Conservation (phyloP, 92 coral and sea anemone genomes). For the Hydrozoanthus gracilis region DNA sequence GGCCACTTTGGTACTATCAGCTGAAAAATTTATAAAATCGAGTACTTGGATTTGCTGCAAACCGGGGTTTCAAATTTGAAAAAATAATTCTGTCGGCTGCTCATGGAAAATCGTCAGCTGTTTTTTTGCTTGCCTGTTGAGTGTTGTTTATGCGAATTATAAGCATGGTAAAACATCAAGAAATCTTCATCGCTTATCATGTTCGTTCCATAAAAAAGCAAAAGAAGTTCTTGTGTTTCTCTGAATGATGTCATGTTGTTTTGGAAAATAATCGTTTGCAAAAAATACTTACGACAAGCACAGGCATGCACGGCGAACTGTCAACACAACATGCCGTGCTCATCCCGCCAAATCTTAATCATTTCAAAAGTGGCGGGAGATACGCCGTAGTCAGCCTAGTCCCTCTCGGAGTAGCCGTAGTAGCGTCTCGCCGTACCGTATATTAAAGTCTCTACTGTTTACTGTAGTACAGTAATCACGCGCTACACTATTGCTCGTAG, state of each 20-base stretch:
- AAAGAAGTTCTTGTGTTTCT: neutral
- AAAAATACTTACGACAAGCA: neutral
- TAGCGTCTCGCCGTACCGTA: neutral
- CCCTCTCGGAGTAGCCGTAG: slow-evolving; percentile 21
- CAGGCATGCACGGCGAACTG: neutral
- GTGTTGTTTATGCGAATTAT: neutral
- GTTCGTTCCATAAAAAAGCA: neutral
- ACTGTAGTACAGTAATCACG: no score
- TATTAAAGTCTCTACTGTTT: no score
- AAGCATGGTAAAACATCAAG: no score
- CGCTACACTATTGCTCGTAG: no score
- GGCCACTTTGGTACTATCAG: slow-evolving; percentile 13
- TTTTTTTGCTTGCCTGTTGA: neutral
- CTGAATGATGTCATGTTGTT: neutral
- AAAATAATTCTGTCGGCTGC: no score
- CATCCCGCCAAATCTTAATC: slow-evolving; percentile 6
- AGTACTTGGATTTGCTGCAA: no score
- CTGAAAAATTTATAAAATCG: neutral
- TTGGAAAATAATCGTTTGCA: neutral
- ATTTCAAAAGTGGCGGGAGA: slow-evolving; percentile 8
- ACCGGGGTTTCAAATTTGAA: no score
- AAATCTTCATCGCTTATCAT: no score
- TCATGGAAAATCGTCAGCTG: no score
- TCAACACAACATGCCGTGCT: slow-evolving; percentile 5
- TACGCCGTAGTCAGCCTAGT: slow-evolving; percentile 4